Evolutionary conservation across 2,113 vertebrate genomes (phyloP).

Genomic region (Danio rerio): GRCz12tu NC_133180.1:34793501-34794000

Average conservation of each 20-base stretch:
- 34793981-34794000: not conserved
- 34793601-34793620: constrained; percentile 11
- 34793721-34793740: not conserved
- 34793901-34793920: not conserved
- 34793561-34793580: not conserved
- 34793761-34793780: constrained; percentile 57
- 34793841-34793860: constrained; percentile 48
- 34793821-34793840: constrained; percentile 47
- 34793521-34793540: constrained; percentile 2
- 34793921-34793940: not conserved
- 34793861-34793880: constrained; percentile 5
- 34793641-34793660: not conserved
- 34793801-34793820: constrained; percentile 55
- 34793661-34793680: constrained; percentile 1
- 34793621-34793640: not conserved
- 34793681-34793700: constrained; percentile 22
- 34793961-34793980: too few relatives aligned
- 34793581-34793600: constrained; percentile 27
- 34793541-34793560: constrained; percentile 13
- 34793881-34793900: constrained; percentile 29
- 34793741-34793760: constrained; percentile 46
- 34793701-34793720: constrained; percentile 20
- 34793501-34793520: not conserved
- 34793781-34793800: constrained; percentile 57
- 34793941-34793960: constrained; percentile 8